A percentile compares a stretch with the other conserved stretches of the same genome.
These are phyloP conservation scores for Oryzias curvinotus DNA, from an alignment of 2,113 vertebrate genomes.

Conservation along the genomic window DNA sequence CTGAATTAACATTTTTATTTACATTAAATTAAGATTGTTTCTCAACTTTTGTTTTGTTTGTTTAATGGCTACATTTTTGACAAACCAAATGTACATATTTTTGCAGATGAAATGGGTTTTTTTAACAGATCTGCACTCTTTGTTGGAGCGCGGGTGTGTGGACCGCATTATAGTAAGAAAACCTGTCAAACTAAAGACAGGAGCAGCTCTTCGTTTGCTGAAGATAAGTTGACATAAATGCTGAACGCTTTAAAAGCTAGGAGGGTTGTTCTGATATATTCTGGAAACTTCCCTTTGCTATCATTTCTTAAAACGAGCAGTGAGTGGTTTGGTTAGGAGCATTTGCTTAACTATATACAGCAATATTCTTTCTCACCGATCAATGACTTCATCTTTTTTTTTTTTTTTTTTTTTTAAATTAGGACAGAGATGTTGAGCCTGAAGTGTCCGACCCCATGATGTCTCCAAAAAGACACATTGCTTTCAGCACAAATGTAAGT, in stretches of 20 bases:
- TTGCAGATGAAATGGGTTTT: conserved; percentile 77
- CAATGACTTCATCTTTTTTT: conserved; percentile 3
- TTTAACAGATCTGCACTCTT: conserved; percentile 71
- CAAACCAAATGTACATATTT: conserved; percentile 66
- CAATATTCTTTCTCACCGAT: background rate
- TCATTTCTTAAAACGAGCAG: too few species aligned
- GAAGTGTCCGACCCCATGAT: conserved; percentile 30
- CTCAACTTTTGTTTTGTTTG: too few species aligned
- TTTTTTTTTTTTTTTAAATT: conserved; percentile 49
- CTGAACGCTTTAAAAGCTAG: conserved; percentile 61
- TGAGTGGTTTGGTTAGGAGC: too few species aligned
- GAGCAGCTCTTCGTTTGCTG: conserved; percentile 76
- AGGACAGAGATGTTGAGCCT: conserved; percentile 34
- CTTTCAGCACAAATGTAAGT: conserved; percentile 75
- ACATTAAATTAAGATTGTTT: too few species aligned
- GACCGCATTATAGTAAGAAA: conserved; percentile 86
- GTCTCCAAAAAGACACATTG: conserved; percentile 61
- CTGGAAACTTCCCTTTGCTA: conserved; percentile 38
- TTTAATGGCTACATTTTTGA: conserved; percentile 17
- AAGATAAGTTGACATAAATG: conserved; percentile 86
- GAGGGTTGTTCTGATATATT: conserved; percentile 47
- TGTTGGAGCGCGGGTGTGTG: conserved; percentile 79
- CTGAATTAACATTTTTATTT: too few species aligned
- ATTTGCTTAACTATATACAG: too few species aligned
- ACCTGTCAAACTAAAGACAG: conserved; percentile 84